Evolutionary conservation across 2,888 invertebrate genomes (phyloP).

Genomic region (Gerosis bhagava): DNA sequence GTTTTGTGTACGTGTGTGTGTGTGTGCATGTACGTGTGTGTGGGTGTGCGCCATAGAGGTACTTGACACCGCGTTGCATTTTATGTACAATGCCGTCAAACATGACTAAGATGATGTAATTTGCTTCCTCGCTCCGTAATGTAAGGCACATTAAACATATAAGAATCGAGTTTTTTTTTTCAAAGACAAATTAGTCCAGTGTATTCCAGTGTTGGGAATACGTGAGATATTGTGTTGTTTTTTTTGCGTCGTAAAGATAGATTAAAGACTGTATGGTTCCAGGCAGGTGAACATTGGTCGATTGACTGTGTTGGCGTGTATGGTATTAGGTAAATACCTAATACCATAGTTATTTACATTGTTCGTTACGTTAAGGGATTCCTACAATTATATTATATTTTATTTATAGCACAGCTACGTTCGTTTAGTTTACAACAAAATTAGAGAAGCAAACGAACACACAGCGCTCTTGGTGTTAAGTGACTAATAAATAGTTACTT

Average conservation of each 20-base stretch:
- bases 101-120: slow-evolving; percentile 65
- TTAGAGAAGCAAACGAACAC: too few species aligned
- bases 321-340: too few species aligned
- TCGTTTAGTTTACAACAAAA: too few species aligned
- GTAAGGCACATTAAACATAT: slow-evolving; percentile 62
- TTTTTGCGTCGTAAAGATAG: slow-evolving; percentile 29
- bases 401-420: too few species aligned
- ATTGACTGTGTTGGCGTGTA: too few species aligned
- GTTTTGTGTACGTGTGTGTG: too few species aligned
- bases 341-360: too few species aligned
- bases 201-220: slow-evolving; percentile 44
- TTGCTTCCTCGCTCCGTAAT: slow-evolving; percentile 63
- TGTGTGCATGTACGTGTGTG: too few species aligned
- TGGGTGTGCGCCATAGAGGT: slow-evolving; percentile 39
- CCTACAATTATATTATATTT: too few species aligned
- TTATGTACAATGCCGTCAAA: slow-evolving; percentile 58
- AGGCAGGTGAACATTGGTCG: slow-evolving; percentile 3
- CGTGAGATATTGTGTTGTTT: slow-evolving; percentile 28
- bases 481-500: too few species aligned
- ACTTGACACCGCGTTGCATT: slow-evolving; percentile 49
- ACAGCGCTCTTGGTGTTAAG: too few species aligned
- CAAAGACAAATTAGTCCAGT: slow-evolving; percentile 47
- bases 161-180: slow-evolving; percentile 54
- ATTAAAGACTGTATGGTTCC: slow-evolving; percentile 25
- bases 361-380: too few species aligned